A percentile compares a stretch with the other conserved stretches of the same genome.
These are phyloP conservation scores for Silurus aristotelis DNA, from an alignment of 2,797 vertebrate genomes.

Conservation along the genomic window DNA sequence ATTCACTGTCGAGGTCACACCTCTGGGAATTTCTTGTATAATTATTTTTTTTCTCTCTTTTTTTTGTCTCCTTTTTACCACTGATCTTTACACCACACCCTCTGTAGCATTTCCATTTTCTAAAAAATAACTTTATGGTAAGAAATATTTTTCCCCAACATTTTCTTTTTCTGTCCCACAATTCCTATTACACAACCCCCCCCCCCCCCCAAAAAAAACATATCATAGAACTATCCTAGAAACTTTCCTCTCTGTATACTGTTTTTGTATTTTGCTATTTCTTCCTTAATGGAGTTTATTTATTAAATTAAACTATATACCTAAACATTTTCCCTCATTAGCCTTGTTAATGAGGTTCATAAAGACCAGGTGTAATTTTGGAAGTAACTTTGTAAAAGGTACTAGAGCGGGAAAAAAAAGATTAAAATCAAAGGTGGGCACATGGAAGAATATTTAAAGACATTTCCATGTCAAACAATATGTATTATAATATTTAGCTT, in stretches of 20 bases:
- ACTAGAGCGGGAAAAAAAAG: neutral
- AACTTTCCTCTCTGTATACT: neutral
- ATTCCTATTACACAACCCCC: too few species aligned
- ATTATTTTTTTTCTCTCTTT: neutral
- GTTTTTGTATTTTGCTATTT: neutral
- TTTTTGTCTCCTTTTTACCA: neutral
- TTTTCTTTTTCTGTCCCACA: neutral
- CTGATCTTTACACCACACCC: neutral
- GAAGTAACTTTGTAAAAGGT: neutral
- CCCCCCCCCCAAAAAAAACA: too few species aligned
- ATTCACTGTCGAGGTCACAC: constrained; percentile 30
- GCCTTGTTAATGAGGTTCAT: neutral
- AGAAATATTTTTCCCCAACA: too few species aligned
- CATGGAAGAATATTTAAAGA: neutral
- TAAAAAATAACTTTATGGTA: too few species aligned
- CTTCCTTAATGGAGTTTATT: neutral
- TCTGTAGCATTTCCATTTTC: neutral
- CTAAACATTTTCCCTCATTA: too few species aligned
- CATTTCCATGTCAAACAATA: neutral
- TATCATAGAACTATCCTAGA: too few species aligned
- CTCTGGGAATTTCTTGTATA: neutral
- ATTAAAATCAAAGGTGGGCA: neutral
- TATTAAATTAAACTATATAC: neutral
- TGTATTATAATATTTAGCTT: neutral
- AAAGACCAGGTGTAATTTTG: neutral